Base-by-base conservation (phyloP, 2,888 invertebrate genomes). In the Eupithecia inturbata region DNA sequence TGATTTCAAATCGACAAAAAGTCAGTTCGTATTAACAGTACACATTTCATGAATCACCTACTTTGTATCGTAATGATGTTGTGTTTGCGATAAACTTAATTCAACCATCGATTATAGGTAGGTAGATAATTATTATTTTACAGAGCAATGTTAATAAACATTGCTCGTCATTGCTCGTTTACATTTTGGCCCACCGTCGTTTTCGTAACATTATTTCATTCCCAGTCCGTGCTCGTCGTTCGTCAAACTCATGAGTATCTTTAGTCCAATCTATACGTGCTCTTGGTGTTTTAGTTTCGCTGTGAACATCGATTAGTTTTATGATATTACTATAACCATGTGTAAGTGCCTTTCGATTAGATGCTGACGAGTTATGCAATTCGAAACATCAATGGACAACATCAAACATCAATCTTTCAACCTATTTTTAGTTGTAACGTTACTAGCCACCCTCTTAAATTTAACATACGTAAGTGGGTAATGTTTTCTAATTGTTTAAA, bases 111-210 rank as follows among this genome's bases (percentile, higher is more conserved):
- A 19, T 16, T 31, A 31, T n/a, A 14, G 7, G 16, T n/a, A 14
- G n/a, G 33, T 36, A n/a, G 14, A n/a, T n/a, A 33, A 67, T 60
- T 60, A 67, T 62, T 39, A 63, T 70, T 74, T 66, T 36, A 33
- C 33, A 12, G 28, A 71, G 36, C n/a, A 10, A 67, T 75, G 70
- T 72, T 75, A 67, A 70, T 67, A 72, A 76, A 74, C 26, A 69
- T 69, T 49, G 22, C 41, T 60, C n/a, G n/a, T n/a, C 76, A 69
- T 73, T 71, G 76, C 68, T 73, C 73, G 41, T 68, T 62, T 60
- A 68, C 31, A 36, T 70, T n/a, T 72, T 67, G 63, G n/a, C 63
- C 63, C 33, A 64, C 60, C 22, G 22, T n/a, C n/a, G 53, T 39
- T 28, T 62, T 41, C n/a, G 36, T 67, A 68, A 72, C 53, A n/a